Evolutionary conservation across 2,797 vertebrate species (phyloP).

Genomic region (Manis javanica): DNA sequence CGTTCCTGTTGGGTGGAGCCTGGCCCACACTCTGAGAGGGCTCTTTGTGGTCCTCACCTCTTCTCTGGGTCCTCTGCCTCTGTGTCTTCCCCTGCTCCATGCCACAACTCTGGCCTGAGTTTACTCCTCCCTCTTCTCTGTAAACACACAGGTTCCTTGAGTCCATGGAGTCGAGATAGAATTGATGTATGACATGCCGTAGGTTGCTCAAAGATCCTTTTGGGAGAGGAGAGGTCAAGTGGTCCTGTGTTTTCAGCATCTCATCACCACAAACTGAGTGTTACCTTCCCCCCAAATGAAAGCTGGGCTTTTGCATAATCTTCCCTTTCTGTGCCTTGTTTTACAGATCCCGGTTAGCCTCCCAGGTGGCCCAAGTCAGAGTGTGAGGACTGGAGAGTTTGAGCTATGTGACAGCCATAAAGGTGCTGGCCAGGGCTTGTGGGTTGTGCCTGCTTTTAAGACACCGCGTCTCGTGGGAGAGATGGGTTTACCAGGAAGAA

Average conservation of each 20-base stretch:
- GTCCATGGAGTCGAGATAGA: background rate
- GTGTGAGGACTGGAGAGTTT: background rate
- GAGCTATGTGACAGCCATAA: background rate
- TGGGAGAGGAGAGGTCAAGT: background rate
- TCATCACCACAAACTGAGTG: background rate
- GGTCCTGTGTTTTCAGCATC: background rate
- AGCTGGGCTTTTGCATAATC: background rate
- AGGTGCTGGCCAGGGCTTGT: background rate
- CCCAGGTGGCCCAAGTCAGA: background rate
- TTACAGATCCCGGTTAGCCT: background rate
- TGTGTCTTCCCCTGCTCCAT: background rate
- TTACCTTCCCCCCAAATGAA: background rate
- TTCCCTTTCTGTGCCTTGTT: background rate
- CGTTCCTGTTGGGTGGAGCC: background rate
- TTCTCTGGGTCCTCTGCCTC: background rate
- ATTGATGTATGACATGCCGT: background rate
- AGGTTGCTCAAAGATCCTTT: background rate
- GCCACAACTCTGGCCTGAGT: background rate
- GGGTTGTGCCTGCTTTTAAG: background rate
- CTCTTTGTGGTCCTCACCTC: background rate
- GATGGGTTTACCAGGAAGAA: background rate
- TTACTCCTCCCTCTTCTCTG: background rate
- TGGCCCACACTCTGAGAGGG: background rate
- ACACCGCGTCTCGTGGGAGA: background rate
- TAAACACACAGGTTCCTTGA: background rate